Conservation (phyloP, 2,797 vertebrate genomes). For the Arvicola amphibius region DNA sequence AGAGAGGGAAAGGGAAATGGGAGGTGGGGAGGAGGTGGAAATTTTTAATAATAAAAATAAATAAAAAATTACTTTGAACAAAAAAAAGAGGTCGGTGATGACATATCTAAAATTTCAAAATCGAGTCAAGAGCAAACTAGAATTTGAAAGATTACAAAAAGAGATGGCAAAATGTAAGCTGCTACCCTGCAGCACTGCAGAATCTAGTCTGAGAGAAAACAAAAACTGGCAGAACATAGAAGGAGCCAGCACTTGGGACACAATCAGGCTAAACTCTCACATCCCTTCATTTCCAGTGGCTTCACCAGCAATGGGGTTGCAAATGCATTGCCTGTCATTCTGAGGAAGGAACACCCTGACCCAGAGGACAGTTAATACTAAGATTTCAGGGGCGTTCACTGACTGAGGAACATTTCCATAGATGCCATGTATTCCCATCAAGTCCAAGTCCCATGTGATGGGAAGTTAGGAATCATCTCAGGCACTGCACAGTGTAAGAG, state of each 20-base stretch:
- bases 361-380: neutral
- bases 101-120: neutral
- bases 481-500: neutral
- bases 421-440: neutral
- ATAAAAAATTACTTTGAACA: too few species aligned
- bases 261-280: neutral
- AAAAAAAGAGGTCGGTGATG: too few species aligned
- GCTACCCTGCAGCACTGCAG: too few species aligned
- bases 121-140: neutral
- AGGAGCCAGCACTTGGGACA: neutral
- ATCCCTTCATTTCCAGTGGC: neutral
- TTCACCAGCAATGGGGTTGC: neutral
- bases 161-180: neutral
- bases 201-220: neutral
- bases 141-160: neutral
- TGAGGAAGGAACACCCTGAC: neutral
- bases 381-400: neutral
- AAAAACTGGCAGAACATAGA: neutral
- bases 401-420: neutral
- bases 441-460: neutral
- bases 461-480: neutral
- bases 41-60: too few species aligned
- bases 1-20: too few species aligned
- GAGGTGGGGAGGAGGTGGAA: too few species aligned
- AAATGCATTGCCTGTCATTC: neutral